Evolutionary conservation across 2,888 invertebrate genomes (phyloP).

Genomic region (Epirrhoe tristata): DNA sequence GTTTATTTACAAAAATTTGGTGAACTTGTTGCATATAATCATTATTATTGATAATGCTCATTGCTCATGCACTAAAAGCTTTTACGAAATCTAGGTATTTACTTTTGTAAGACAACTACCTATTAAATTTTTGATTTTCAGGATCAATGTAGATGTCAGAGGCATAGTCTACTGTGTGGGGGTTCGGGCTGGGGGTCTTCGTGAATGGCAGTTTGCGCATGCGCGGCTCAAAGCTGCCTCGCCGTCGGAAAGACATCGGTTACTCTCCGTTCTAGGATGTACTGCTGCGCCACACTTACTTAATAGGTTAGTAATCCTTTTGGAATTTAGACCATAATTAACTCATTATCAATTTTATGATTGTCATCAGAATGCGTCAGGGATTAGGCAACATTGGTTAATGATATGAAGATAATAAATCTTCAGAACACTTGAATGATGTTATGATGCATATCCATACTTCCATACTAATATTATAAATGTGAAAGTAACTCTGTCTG

Average conservation of each 20-base stretch:
- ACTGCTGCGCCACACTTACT: slow-evolving; percentile 93
- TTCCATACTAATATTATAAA: too few relatives aligned
- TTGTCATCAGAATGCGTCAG: not conserved
- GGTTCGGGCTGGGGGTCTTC: slow-evolving; percentile 91
- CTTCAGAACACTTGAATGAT: not conserved
- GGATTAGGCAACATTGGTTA: not conserved
- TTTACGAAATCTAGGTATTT: too few relatives aligned
- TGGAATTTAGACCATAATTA: not conserved
- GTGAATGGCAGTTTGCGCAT: slow-evolving; percentile 96
- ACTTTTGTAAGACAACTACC: too few relatives aligned
- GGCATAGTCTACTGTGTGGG: slow-evolving; percentile 95
- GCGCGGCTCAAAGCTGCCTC: slow-evolving; percentile 90
- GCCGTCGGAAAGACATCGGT: slow-evolving; percentile 92
- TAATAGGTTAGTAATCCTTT: slow-evolving; percentile 73
- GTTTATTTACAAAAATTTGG: not conserved
- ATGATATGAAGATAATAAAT: not conserved
- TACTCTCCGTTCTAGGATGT: slow-evolving; percentile 93
- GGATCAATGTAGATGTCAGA: slow-evolving; percentile 93
- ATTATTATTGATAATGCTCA: too few relatives aligned
- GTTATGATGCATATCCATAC: not conserved
- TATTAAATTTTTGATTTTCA: slow-evolving; percentile 55
- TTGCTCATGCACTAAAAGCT: too few relatives aligned
- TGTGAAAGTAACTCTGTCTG: too few relatives aligned
- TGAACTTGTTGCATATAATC: too few relatives aligned
- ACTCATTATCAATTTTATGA: not conserved